Percentiles rank a stretch among this genome's conserved stretches.
These are phyloP conservation scores for Oenanthe melanoleuca DNA, from an alignment of 2,113 vertebrate species.

Conservation along the genomic window DNA sequence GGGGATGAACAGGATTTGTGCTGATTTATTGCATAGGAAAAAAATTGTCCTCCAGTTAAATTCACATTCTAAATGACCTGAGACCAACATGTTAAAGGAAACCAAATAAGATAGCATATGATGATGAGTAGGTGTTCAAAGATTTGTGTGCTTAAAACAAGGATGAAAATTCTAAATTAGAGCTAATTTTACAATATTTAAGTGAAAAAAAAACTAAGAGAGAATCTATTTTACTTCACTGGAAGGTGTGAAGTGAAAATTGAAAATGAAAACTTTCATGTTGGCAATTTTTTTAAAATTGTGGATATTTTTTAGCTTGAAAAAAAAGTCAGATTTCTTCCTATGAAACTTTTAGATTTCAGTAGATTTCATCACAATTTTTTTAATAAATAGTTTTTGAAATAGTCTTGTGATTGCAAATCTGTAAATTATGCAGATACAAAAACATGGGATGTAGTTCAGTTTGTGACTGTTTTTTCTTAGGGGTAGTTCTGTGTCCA, in stretches of 20 bases:
- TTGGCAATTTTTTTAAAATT: background rate
- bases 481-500: background rate
- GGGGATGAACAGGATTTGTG: background rate
- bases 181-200: background rate
- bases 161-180: background rate
- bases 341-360: background rate
- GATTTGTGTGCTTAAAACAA: background rate
- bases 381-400: background rate
- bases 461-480: background rate
- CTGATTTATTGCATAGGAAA: background rate
- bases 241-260: background rate
- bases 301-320: background rate
- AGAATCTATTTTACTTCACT: background rate
- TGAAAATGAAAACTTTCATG: background rate
- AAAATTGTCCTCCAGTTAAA: background rate
- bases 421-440: background rate
- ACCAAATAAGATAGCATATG: background rate
- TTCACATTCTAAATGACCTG: background rate
- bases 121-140: rapidly evolving
- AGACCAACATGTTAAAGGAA: background rate
- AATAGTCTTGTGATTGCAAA: background rate
- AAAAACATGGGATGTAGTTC: rapidly evolving
- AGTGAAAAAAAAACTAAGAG: background rate
- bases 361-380: background rate
- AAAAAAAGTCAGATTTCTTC: background rate